Conservation (phyloP, 2,888 invertebrate genomes). For the Stegana nigrithorax region DNA sequence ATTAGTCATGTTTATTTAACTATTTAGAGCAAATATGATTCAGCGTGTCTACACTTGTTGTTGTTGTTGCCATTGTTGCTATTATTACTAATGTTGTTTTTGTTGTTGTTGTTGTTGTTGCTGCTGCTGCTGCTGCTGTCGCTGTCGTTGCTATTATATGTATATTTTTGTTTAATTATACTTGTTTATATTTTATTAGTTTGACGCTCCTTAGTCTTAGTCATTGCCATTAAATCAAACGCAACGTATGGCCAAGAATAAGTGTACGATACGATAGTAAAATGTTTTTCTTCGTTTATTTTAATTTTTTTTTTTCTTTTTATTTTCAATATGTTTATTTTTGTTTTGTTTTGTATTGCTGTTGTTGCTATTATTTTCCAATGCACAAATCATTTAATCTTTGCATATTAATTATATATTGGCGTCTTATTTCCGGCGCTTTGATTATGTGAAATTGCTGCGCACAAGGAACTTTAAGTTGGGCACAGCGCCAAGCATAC, state of each 20-base stretch:
- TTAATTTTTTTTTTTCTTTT: constrained; percentile 23
- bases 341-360: constrained; percentile 15
- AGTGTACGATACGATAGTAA: constrained; percentile 30
- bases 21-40: constrained; percentile 40
- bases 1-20: constrained; percentile 21
- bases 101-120: too few relatives aligned
- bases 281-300: constrained; percentile 32
- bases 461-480: constrained; percentile 39
- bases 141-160: too few relatives aligned
- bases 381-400: constrained; percentile 51
- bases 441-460: constrained; percentile 37
- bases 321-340: constrained; percentile 9
- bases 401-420: constrained; percentile 56
- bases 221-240: constrained; percentile 39
- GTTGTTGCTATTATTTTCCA: constrained; percentile 19
- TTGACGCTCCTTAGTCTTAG: constrained; percentile 61
- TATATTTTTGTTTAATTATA: background rate
- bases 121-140: too few relatives aligned
- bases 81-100: too few relatives aligned
- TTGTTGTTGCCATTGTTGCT: too few relatives aligned
- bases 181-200: constrained; percentile 47
- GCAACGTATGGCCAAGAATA: constrained; percentile 1
- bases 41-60: too few relatives aligned
- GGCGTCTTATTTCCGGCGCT: constrained; percentile 50
- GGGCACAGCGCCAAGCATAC: background rate